Evolutionary conservation across 2,797 vertebrate species (phyloP), one percentile per base, ranked within the genome.

Genomic region (Trachurus trachurus): DNA sequence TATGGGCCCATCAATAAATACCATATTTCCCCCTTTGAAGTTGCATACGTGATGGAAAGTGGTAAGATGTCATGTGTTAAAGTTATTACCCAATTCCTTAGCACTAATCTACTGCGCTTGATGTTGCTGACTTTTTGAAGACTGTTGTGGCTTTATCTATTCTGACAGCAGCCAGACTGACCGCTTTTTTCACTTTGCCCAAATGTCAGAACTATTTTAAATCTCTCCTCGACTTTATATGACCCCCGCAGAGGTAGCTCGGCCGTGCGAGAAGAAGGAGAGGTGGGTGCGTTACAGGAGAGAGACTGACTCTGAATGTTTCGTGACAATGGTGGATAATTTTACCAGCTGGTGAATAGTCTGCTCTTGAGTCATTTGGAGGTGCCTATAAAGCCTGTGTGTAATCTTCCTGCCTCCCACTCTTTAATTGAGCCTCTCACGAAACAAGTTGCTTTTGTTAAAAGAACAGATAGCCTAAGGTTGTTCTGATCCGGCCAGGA

Each of bases 21-120:
- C 93, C 94, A 94, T 93, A 94, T 94, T 93, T 68, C 63, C 80
- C 68, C 66, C 94, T 96, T 96, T 96, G 95, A 96, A 94, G 94
- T 93, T 83, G 78, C 88, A 76, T 90, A 91, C 72, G 87, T 91
- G 89, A 92, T 94, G 91, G 94, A 94, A 94, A 93, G 93, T 89
- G 91, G 85, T 91, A 92, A 91, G 91, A 94, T 88, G 95, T 95
- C 94, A 95, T 92, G 92, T 94, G 93, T 93, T 94, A 90, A 93
- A 94, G 91, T 95, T 94, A 96, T 95, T 93, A 93, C 87, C 94
- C 93, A 89, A 92, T 94, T 92, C 89, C 89, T 91, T 89, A 67
- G 84, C 83, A 64, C 85, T 91, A 92, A 94, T 95, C 93, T 88
- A 88, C 91, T 90, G 83, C 83, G 91, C 88, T 87, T 83, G 85